Evolutionary conservation across 2,113 vertebrate genomes (phyloP), one percentile per base, ranked within the genome.

Genomic region (Ia io): DNA sequence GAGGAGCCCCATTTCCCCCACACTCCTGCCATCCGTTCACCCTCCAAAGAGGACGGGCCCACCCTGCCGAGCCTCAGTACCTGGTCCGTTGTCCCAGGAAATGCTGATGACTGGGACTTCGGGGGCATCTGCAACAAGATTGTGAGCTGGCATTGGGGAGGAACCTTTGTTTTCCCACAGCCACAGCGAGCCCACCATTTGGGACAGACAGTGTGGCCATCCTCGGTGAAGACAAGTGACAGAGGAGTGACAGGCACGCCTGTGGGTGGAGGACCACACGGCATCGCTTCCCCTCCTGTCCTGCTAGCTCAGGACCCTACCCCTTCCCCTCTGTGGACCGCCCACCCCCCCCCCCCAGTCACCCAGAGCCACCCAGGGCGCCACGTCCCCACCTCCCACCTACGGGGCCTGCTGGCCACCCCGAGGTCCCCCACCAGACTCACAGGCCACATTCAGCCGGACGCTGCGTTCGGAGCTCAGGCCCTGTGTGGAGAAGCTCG

Each of bases 121-220:
- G 25, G 97, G 97, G 16, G 91, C 90, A 32, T 95, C 97, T 97
- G 95, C 7, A 95, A 96, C 1, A 17, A 94, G 49, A 92, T 69
- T 17, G n/a, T 37, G 49, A 32, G 42, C 30, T 35, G 37, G 14
- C 37, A 30, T 37, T 23, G 77, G n/a, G 23, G 51, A 76, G 16
- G 65, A 11, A 8, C 1, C 0, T 4, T n/a, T n/a, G 28, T 8
- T 2, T 88, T 37, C 63, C 44, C 53, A 44, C 20, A 17, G 13
- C 17, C 25, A 53, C 74, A 71, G 56, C 59, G 22, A 37, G 8
- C 9, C 4, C n/a, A 42, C 35, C 56, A 11, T 1, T 0, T 16
- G 51, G 56, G 23, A 74, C 30, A 61, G 49, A 51, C 63, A 49
- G 23, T 3, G 11, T 63, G 84, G 25, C 67, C 11, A 0, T 25